Evolutionary conservation across 2,888 invertebrate genomes (phyloP), one percentile per base, ranked within the genome.

Genomic region (Plusia festucae): DNA sequence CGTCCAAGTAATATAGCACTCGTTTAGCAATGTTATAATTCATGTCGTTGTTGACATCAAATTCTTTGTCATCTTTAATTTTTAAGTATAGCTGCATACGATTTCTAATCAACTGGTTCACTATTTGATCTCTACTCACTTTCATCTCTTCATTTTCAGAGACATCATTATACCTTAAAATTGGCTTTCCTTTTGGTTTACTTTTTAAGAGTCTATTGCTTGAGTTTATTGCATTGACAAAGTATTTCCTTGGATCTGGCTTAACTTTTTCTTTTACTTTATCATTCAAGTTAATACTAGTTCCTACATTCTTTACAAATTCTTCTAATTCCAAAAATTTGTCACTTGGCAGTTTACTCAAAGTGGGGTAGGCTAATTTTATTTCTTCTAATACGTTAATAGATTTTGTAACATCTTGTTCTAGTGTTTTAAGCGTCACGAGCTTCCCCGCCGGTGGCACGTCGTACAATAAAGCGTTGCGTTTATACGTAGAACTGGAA

Each of bases 41-140:
- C 0, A 91, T 70, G 71, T 92, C 89, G 27, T 83, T 67, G 6
- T 64, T 78, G 0, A 79, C 56, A 73, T 88, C 79, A 9, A 44
- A 24, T 0, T 77, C 81, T 57, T 78, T 78, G 0, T 77, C 72
- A 67, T 91, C 88, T 81, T 90, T 92, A 1, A 83, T 70, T 68
- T 82, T 86, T 18, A 93, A 70, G 64, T 89, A 93, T 2, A 83
- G 60, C 46, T 81, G 68, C 52, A 93, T 81, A 24, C 92, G 88
- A 70, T 93, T 93, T 68, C 81, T 90, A 8, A 94, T 93, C 1
- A 94, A 68, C 62, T 92, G 92, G 66, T 86, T 89, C 9, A 93
- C 70, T n/a, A 93, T 85, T 80, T 90, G 86, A 58, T 90, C 86
- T 81, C 89, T 89, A 0, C 87, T 85, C 27, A 93, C 44, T 73